These are phyloP conservation scores for Tapirus terrestris DNA, from an alignment of 2,113 vertebrate genomes.

Conservation along the genomic window DNA sequence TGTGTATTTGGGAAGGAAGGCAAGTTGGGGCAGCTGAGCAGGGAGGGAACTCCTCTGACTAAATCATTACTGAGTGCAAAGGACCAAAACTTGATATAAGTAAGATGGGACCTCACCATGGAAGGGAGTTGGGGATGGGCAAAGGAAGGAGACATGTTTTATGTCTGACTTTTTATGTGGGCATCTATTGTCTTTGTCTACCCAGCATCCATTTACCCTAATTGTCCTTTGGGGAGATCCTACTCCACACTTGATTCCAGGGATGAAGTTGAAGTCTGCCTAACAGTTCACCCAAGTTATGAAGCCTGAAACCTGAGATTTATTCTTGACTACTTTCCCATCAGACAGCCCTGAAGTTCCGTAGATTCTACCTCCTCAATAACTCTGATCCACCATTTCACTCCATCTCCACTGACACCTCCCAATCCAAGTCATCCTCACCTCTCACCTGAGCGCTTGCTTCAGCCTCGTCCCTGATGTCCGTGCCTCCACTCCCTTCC, in stretches of 20 bases:
- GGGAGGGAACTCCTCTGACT: not conserved
- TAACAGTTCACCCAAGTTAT: not conserved
- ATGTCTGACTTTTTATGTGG: not conserved
- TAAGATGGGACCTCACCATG: not conserved
- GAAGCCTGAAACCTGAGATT: not conserved
- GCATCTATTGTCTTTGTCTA: not conserved
- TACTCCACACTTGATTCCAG: not conserved
- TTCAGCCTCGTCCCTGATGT: not conserved
- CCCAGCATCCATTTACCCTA: not conserved
- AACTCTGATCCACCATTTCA: not conserved
- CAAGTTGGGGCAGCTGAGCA: not conserved
- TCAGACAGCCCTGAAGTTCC: not conserved
- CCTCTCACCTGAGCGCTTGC: not conserved
- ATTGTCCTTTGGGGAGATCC: not conserved
- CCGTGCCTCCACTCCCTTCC: not conserved
- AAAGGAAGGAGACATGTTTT: not conserved
- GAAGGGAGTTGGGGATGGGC: not conserved
- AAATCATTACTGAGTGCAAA: not conserved
- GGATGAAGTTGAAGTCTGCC: not conserved
- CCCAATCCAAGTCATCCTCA: not conserved
- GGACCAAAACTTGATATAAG: not conserved
- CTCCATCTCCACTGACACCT: not conserved
- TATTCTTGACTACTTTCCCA: not conserved
- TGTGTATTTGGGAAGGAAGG: not conserved
- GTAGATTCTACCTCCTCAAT: not conserved